Percentiles rank a stretch among this genome's conserved stretches.
These are phyloP conservation scores for Brachypterus glaber DNA, from an alignment of 2,888 invertebrate species.

Conservation along the genomic window DNA sequence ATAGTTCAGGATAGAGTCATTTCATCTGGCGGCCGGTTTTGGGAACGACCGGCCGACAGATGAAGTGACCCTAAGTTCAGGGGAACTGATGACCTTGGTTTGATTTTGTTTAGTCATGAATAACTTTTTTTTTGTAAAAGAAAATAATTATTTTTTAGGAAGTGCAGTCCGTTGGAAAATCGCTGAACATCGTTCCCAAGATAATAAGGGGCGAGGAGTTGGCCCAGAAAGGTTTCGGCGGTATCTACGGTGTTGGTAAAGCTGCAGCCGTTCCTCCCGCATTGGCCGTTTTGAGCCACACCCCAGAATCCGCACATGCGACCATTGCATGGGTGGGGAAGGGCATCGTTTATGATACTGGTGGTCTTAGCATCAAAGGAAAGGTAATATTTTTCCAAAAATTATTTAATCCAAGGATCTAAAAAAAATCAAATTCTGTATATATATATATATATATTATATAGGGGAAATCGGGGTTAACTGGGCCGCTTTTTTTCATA, in stretches of 20 bases:
- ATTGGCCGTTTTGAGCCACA: constrained; percentile 58
- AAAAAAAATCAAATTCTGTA: too few species aligned
- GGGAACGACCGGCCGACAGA: too few species aligned
- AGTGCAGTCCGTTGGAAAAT: constrained; percentile 53
- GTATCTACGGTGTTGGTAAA: constrained; percentile 80
- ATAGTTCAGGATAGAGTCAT: too few species aligned
- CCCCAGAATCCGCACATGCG: constrained; percentile 48
- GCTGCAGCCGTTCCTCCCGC: constrained; percentile 55
- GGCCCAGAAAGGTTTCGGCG: constrained; percentile 68
- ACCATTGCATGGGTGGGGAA: constrained; percentile 86
- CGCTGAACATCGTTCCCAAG: constrained; percentile 55
- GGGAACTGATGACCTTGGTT: too few species aligned
- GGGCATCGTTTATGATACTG: constrained; percentile 90
- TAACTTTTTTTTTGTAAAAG: too few species aligned
- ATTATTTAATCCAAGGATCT: too few species aligned
- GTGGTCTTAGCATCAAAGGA: constrained; percentile 83
- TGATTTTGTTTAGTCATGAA: too few species aligned
- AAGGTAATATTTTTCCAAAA: constrained; percentile 55
- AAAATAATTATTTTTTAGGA: constrained; percentile 46
- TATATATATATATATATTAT: too few species aligned
- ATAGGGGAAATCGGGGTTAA: too few species aligned
- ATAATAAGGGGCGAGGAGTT: constrained; percentile 75
- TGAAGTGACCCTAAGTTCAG: too few species aligned
- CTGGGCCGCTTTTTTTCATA: too few species aligned
- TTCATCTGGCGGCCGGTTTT: too few species aligned